These are phyloP conservation scores for Ciona savignyi DNA, from an alignment of 23 tunicate species.

Conservation along the genomic window DNA sequence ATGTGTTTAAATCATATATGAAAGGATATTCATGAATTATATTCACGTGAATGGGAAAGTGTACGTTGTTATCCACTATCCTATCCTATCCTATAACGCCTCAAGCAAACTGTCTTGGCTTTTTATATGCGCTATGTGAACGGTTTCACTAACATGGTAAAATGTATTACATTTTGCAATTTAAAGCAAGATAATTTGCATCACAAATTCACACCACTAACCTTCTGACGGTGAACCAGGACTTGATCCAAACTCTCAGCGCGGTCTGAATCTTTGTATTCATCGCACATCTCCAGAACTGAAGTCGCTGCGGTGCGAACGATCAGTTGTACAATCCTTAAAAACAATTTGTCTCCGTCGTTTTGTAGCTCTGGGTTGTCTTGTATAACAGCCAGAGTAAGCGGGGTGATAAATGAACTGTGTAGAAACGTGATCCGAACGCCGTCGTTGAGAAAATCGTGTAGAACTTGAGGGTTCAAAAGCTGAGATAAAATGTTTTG, in stretches of 20 bases:
- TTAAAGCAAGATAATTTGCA: too few relatives aligned
- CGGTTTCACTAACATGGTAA: too few relatives aligned
- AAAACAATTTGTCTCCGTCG: constrained; percentile 25
- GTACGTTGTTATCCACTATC: too few relatives aligned
- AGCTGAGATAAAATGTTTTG: constrained; percentile 14
- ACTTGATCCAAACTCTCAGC: neutral
- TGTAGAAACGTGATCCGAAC: constrained; percentile 46
- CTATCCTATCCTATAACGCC: too few relatives aligned
- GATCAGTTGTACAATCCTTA: constrained; percentile 18
- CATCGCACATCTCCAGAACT: constrained; percentile 1
- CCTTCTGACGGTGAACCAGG: neutral
- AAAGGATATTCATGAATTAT: too few relatives aligned
- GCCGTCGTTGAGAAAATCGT: constrained; percentile 42
- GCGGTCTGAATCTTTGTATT: neutral
- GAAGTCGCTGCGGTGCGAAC: constrained; percentile 16
- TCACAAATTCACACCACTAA: too few relatives aligned
- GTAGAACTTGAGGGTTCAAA: constrained; percentile 34
- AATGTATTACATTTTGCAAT: too few relatives aligned
- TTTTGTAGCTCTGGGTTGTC: constrained; percentile 11
- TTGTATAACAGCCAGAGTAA: constrained; percentile 15
- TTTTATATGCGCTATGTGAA: too few relatives aligned
- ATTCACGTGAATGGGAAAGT: too few relatives aligned
- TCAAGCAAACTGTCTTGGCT: too few relatives aligned
- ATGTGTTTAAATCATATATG: too few relatives aligned
- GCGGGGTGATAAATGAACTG: constrained; percentile 46